Percentiles rank a stretch among this genome's conserved stretches.
These are phyloP conservation scores for Dipus sagitta DNA, from an alignment of 2,797 vertebrate genomes.

Conservation along the genomic window DNA sequence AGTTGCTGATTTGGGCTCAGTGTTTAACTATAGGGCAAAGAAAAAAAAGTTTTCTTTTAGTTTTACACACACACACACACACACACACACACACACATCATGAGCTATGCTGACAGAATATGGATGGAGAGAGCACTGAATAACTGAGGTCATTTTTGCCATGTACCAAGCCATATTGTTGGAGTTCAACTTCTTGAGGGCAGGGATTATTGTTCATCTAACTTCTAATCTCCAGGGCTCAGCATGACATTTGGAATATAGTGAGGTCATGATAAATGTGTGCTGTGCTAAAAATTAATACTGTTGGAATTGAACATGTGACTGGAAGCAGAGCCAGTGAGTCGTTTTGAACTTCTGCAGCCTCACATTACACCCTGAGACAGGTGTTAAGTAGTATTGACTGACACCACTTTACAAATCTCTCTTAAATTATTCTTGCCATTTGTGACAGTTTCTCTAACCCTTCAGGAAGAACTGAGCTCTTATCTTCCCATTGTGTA, in stretches of 20 bases:
- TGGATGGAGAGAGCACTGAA: neutral
- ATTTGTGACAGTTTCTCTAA: slow-evolving; percentile 48
- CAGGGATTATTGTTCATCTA: neutral
- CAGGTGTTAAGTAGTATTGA: slow-evolving; percentile 38
- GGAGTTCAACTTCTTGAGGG: slow-evolving; percentile 8
- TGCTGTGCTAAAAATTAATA: slow-evolving; percentile 31
- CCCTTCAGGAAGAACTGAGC: slow-evolving; percentile 3
- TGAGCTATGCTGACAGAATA: neutral
- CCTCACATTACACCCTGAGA: neutral
- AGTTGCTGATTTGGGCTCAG: neutral
- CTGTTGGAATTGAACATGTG: neutral
- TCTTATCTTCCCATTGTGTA: slow-evolving; percentile 39
- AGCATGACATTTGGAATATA: neutral
- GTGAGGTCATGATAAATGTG: neutral
- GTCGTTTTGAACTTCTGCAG: slow-evolving; percentile 12
- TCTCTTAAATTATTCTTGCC: slow-evolving; percentile 54
- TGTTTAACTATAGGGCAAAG: neutral
- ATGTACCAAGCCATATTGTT: neutral
- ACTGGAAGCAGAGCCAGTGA: slow-evolving; percentile 19
- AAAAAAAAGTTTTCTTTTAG: neutral
- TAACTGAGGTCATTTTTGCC: neutral
- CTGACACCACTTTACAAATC: slow-evolving; percentile 60
- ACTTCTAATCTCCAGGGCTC: neutral
- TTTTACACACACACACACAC: neutral
- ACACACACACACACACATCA: neutral